These are phyloP conservation scores for Schizotus pectinicornis DNA, from an alignment of 2,888 invertebrate genomes.

Conservation along the genomic window DNA sequence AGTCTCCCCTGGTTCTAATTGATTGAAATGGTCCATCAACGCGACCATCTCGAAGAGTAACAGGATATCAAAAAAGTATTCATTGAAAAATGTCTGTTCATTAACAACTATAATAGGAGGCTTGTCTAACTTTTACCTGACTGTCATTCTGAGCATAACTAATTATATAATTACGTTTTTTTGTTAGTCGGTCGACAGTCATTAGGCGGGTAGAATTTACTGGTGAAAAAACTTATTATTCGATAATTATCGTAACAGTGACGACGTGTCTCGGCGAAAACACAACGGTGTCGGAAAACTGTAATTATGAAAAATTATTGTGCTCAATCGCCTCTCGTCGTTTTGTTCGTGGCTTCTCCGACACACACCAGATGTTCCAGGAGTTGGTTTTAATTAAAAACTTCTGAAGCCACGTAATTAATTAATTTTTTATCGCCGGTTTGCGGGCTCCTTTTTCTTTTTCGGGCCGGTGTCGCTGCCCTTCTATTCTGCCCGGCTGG, in stretches of 20 bases:
- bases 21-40: slow-evolving; percentile 12
- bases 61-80: slow-evolving; percentile 21
- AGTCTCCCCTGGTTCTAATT: slow-evolving; percentile 5
- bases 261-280: slow-evolving; percentile 44
- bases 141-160: slow-evolving; percentile 59
- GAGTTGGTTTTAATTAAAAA: slow-evolving; percentile 4
- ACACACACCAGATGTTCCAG: slow-evolving; percentile 9
- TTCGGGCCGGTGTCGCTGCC: neutral
- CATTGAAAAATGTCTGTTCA: slow-evolving; percentile 44
- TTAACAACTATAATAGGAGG: slow-evolving; percentile 48
- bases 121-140: slow-evolving; percentile 53
- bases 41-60: slow-evolving; percentile 8
- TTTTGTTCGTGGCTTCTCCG: neutral
- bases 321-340: slow-evolving; percentile 9
- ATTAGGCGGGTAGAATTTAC: slow-evolving; percentile 47
- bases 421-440: slow-evolving; percentile 22
- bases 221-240: slow-evolving; percentile 44
- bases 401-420: slow-evolving; percentile 10
- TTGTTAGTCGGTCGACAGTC: slow-evolving; percentile 48
- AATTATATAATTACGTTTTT: slow-evolving; percentile 58
- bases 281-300: slow-evolving; percentile 41
- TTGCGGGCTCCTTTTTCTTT: neutral
- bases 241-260: slow-evolving; percentile 53
- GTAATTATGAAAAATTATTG: slow-evolving; percentile 53
- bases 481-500: neutral